These are phyloP conservation scores for Aphelinus atriplicis DNA, from an alignment of 1,140 invertebrate genomes.

Conservation along the genomic window DNA sequence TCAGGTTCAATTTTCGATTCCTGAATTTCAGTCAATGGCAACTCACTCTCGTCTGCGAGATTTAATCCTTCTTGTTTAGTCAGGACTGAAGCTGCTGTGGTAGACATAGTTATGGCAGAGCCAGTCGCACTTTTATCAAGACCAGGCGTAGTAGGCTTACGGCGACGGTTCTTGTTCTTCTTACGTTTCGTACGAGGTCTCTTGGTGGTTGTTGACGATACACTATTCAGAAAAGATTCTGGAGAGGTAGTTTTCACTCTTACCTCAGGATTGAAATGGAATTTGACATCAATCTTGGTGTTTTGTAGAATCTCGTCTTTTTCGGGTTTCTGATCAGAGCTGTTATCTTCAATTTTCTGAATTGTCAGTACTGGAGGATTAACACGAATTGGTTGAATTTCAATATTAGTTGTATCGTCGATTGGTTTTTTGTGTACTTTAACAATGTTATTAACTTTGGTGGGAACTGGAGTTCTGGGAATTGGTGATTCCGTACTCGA, in stretches of 20 bases:
- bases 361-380: slow-evolving; percentile 54
- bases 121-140: too few relatives aligned
- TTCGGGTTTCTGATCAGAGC: slow-evolving; percentile 26
- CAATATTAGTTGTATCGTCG: slow-evolving; percentile 50
- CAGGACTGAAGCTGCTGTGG: slow-evolving; percentile 55
- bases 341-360: slow-evolving; percentile 47
- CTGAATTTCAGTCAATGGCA: slow-evolving; percentile 45
- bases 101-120: slow-evolving; percentile 44
- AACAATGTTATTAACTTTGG: slow-evolving; percentile 50
- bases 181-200: slow-evolving; percentile 65
- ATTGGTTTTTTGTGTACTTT: slow-evolving; percentile 55
- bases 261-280: slow-evolving; percentile 55
- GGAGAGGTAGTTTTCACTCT: too few relatives aligned
- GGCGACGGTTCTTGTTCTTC: slow-evolving; percentile 71
- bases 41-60: too few relatives aligned
- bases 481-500: slow-evolving; percentile 26
- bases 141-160: slow-evolving; percentile 57
- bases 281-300: slow-evolving; percentile 53
- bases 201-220: slow-evolving; percentile 63
- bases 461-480: slow-evolving; percentile 43
- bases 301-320: slow-evolving; percentile 31
- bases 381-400: slow-evolving; percentile 54
- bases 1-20: slow-evolving; percentile 63
- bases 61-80: slow-evolving; percentile 48
- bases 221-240: not conserved